phyloP scores from a whole-genome alignment of 2,797 vertebrate species.

The Myioborus melanocephalus region DNA sequence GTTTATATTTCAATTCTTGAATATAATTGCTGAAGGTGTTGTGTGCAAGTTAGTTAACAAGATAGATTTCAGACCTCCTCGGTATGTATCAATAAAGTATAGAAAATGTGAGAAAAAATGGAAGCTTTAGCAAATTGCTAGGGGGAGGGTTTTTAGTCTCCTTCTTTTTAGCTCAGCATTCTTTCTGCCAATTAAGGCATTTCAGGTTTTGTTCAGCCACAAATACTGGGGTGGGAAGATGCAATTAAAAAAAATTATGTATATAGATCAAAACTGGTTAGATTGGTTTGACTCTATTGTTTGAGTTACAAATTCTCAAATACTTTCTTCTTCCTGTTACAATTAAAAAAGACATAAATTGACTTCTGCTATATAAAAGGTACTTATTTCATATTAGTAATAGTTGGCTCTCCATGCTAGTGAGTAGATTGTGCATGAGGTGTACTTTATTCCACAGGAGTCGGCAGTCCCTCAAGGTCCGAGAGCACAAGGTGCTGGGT shows the following conservation, averaged over 20 bases:
- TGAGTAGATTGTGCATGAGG: neutral
- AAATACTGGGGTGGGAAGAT: neutral
- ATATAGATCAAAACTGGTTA: neutral
- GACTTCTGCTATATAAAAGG: neutral
- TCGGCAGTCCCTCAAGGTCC: slow-evolving; percentile 95
- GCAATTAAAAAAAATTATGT: neutral
- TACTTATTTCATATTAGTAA: neutral
- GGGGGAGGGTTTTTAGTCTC: neutral
- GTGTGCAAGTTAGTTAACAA: neutral
- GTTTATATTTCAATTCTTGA: neutral
- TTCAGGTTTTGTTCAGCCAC: neutral
- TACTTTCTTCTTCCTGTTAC: neutral
- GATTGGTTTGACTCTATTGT: neutral
- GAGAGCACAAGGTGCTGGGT: slow-evolving; percentile 97
- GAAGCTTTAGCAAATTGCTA: neutral
- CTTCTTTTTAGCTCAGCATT: neutral
- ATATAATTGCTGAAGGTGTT: neutral
- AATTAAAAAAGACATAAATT: neutral
- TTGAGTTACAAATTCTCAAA: neutral
- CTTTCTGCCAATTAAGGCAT: neutral
- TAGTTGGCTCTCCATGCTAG: neutral
- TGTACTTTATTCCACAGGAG: slow-evolving; percentile 74
- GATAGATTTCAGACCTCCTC: neutral
- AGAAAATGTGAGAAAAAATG: neutral
- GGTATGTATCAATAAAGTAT: neutral